Base-by-base conservation (phyloP, 2,113 vertebrate genomes). In the Rafetus swinhoei region DNA sequence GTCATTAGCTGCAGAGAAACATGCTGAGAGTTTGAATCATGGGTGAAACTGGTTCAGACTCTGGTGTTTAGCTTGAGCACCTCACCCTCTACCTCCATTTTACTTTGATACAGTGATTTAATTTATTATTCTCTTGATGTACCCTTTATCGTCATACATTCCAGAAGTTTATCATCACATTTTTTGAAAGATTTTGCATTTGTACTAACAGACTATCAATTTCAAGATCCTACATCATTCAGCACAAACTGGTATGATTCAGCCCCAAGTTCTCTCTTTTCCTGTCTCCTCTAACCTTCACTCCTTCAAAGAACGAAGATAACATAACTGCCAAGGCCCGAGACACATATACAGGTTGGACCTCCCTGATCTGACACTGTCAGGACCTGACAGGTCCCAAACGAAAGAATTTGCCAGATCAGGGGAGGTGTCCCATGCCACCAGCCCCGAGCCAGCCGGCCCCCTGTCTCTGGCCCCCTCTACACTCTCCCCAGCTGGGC, bases 51-150 rank as follows among this genome's bases (percentile, higher is more conserved):
- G 11, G 35, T 7, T 39, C 39, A 74, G 39, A 45, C 74, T 76
- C 6, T 76, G 39, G 25, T 18, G 12, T 14, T 2, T 72, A 72
- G 39, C 59, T 59, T 90, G 91, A 50, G 39, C 35, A 79, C 16
- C 50, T 39, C 19, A 59, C 0, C 0, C 8, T 91, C 3, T 39
- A 81, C 93, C 54, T 52, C 86, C 39, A 56, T 4, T 0, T 81
- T 24, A 62, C 60, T 84, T 79, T 53, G 53, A 81, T 89, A 0
- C 4, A 15, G 92, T 35, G 1, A 4, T 82, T 72, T 57, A 65
- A 2, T 0, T 9, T 50, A 25, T 45, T 80, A 5, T 77, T 82
- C 52, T 90, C 14, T 54, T 24, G 55, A 12, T 55, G 6, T 59
- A 92, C 1, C 62, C 81, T 81, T 4, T 0, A 45, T 56, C 86